A percentile compares a stretch with the other conserved stretches of the same genome.
These are phyloP conservation scores for Picus viridis DNA, from an alignment of 2,797 vertebrate species.

Conservation along the genomic window DNA sequence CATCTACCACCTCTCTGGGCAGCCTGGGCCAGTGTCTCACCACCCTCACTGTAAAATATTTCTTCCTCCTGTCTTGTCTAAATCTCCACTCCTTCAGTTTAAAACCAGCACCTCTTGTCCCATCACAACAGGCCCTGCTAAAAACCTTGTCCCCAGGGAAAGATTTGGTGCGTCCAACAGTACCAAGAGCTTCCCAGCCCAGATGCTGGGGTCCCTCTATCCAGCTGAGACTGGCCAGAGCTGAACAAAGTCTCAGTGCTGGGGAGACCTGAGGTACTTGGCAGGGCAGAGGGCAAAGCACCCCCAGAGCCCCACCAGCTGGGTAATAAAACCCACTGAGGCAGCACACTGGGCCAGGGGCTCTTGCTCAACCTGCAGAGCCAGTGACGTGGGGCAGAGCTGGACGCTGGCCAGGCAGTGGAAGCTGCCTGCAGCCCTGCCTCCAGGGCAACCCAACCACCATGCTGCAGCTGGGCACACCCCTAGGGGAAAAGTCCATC, in stretches of 20 bases:
- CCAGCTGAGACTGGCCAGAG: not conserved
- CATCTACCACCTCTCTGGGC: too few relatives aligned
- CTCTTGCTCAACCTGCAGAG: not conserved
- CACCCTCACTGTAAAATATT: too few relatives aligned
- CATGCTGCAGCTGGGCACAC: accelerated
- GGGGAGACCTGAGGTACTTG: accelerated
- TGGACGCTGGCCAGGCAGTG: accelerated
- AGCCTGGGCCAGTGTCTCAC: too few relatives aligned
- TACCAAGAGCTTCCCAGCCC: not conserved
- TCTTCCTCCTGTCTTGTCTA: too few relatives aligned
- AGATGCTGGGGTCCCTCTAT: accelerated
- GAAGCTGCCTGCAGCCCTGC: not conserved
- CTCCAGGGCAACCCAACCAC: not conserved
- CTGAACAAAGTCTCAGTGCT: not conserved
- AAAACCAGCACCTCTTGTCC: too few relatives aligned
- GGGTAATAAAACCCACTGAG: accelerated
- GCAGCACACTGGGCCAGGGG: accelerated
- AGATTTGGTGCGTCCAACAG: not conserved
- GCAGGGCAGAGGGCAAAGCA: not conserved
- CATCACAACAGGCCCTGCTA: too few relatives aligned
- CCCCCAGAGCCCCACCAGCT: accelerated
- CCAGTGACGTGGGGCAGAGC: not conserved
- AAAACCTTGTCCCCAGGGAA: too few relatives aligned
- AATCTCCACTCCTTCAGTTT: too few relatives aligned
- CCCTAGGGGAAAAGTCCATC: not conserved